A percentile compares a stretch with the other conserved stretches of the same genome.
phyloP scores from a whole-genome alignment of 2,888 invertebrate genomes.

The Andrena bicolor region DNA sequence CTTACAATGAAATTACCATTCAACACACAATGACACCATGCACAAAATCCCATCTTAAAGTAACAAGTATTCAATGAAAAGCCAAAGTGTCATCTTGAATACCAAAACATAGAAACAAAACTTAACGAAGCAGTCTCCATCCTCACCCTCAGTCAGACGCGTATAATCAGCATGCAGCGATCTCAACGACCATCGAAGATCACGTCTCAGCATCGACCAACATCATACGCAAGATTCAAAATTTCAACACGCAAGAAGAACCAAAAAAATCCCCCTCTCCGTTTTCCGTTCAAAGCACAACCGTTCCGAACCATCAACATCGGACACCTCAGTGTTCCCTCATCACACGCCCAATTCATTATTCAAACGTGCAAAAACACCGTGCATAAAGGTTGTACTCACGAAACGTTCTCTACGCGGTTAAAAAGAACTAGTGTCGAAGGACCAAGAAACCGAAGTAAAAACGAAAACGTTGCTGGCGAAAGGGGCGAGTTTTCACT shows the following conservation, averaged over 20 bases:
- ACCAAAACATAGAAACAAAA: background rate
- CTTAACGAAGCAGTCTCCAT: background rate
- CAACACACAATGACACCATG: slow-evolving; percentile 12
- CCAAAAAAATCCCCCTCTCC: background rate
- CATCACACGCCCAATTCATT: background rate
- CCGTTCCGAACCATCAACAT: background rate
- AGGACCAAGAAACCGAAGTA: background rate
- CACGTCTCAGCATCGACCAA: background rate
- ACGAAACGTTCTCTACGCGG: background rate
- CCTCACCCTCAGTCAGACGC: background rate
- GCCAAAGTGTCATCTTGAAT: background rate
- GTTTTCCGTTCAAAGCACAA: background rate
- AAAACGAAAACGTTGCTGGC: too few relatives aligned
- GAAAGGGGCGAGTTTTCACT: background rate
- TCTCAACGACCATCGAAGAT: background rate
- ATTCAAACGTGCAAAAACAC: background rate
- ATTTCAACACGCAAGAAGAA: background rate
- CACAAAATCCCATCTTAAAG: background rate
- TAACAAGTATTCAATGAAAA: background rate
- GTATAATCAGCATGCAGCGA: slow-evolving; percentile 5
- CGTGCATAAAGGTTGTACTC: background rate
- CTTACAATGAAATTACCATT: slow-evolving; percentile 18
- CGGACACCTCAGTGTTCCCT: too few relatives aligned
- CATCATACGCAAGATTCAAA: background rate
- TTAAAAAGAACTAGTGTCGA: background rate